Percentiles rank a stretch among this genome's conserved stretches.
Conservation (phyloP, 2,797 vertebrate species). For the Pitangus sulphuratus region DNA sequence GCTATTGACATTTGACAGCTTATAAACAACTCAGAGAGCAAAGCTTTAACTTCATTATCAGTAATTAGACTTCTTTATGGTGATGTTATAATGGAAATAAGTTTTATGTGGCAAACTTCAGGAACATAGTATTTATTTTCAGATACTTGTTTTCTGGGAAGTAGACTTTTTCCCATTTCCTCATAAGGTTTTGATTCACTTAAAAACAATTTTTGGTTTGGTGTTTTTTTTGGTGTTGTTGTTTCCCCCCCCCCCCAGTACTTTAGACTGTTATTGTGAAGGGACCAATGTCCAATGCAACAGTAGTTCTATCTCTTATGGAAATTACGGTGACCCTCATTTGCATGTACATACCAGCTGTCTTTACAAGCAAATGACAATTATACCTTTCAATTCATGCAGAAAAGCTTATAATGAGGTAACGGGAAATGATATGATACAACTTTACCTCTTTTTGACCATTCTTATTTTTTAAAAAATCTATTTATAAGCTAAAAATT, state of each 20-base stretch:
- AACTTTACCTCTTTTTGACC: background rate
- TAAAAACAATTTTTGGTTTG: background rate
- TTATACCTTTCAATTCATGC: slow-evolving; percentile 32
- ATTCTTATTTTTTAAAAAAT: background rate
- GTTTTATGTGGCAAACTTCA: background rate
- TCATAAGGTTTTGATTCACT: background rate
- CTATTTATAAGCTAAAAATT: background rate
- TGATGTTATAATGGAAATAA: background rate
- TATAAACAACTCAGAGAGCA: background rate
- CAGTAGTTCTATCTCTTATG: background rate
- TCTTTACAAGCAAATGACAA: slow-evolving; percentile 42
- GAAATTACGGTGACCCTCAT: slow-evolving; percentile 38
- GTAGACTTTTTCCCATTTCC: background rate
- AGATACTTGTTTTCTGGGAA: background rate
- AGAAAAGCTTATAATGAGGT: slow-evolving; percentile 19
- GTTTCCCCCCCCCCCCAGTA: background rate
- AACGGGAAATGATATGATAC: background rate
- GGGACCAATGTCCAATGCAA: background rate
- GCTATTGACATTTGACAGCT: background rate
- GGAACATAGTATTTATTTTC: background rate
- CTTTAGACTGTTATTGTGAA: slow-evolving; percentile 7
- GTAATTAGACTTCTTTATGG: background rate
- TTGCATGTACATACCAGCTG: slow-evolving; percentile 41
- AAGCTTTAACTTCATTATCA: background rate
- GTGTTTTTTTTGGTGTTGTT: too few species aligned